Evolutionary conservation across 1,140 invertebrate genomes (phyloP).

Genomic region (Caerostris darwini): DNA sequence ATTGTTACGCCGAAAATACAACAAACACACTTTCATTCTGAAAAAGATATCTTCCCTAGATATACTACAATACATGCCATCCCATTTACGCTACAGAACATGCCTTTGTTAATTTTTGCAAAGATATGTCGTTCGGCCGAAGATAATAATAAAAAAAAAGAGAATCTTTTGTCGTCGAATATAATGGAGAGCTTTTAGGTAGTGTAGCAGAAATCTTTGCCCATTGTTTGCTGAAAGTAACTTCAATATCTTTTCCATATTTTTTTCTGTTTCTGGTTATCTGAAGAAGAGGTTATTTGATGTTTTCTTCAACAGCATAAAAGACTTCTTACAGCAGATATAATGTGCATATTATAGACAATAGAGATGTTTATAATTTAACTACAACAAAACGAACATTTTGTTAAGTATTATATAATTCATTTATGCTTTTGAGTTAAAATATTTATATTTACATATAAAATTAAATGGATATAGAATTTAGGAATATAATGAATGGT

Average conservation of each 20-base stretch:
- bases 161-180: not conserved
- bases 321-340: too few species aligned
- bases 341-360: too few species aligned
- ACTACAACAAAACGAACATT: too few species aligned
- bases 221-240: not conserved
- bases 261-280: not conserved
- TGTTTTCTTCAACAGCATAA: not conserved
- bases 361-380: too few species aligned
- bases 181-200: slow-evolving; percentile 23
- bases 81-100: not conserved
- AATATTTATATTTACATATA: too few species aligned
- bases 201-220: not conserved
- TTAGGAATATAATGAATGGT: too few species aligned
- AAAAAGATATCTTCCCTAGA: not conserved
- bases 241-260: not conserved
- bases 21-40: too few species aligned
- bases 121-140: not conserved
- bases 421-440: too few species aligned
- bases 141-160: not conserved
- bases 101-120: slow-evolving; percentile 23
- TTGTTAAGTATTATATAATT: too few species aligned
- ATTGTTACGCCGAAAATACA: too few species aligned
- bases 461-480: too few species aligned
- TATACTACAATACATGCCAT: not conserved
- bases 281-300: not conserved